Percentiles rank a stretch among this genome's conserved stretches.
These are phyloP conservation scores for Lamellibrachia columna DNA, from an alignment of 2,888 invertebrate genomes.

Conservation along the genomic window DNA sequence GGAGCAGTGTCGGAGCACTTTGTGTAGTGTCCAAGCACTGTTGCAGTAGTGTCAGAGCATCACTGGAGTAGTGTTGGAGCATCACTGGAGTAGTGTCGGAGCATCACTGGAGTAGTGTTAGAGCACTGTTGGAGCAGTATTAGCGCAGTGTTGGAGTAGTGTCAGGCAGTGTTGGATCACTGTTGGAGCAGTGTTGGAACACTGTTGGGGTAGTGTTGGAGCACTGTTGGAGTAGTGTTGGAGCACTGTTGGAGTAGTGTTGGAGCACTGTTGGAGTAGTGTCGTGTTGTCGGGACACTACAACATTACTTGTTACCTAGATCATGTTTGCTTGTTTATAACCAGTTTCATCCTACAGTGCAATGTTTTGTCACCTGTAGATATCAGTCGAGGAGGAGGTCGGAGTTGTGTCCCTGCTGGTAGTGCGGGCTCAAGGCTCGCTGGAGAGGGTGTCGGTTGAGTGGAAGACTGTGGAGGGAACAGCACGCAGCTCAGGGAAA, in stretches of 20 bases:
- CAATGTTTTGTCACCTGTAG: slow-evolving; percentile 38
- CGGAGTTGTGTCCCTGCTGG: slow-evolving; percentile 52
- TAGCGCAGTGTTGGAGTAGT: not conserved
- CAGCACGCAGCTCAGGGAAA: slow-evolving; percentile 58
- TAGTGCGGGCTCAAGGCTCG: slow-evolving; percentile 60
- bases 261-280: not conserved
- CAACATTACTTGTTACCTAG: not conserved
- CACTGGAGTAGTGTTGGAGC: not conserved
- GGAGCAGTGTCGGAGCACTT: not conserved
- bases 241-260: too few relatives aligned
- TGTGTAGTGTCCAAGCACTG: too few relatives aligned
- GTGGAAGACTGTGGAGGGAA: slow-evolving; percentile 61
- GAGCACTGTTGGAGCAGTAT: not conserved
- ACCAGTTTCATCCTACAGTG: not conserved
- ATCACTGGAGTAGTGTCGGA: not conserved
- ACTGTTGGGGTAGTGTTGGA: not conserved
- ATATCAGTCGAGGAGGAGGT: slow-evolving; percentile 55
- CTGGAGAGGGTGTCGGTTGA: slow-evolving; percentile 58
- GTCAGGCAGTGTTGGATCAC: not conserved
- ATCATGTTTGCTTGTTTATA: not conserved
- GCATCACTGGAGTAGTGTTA: not conserved
- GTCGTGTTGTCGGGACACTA: not conserved
- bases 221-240: not conserved
- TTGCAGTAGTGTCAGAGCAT: not conserved
- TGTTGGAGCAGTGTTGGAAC: not conserved